phyloP scores from a whole-genome alignment of 2,888 invertebrate genomes.

The Yponomeuta malinellus region DNA sequence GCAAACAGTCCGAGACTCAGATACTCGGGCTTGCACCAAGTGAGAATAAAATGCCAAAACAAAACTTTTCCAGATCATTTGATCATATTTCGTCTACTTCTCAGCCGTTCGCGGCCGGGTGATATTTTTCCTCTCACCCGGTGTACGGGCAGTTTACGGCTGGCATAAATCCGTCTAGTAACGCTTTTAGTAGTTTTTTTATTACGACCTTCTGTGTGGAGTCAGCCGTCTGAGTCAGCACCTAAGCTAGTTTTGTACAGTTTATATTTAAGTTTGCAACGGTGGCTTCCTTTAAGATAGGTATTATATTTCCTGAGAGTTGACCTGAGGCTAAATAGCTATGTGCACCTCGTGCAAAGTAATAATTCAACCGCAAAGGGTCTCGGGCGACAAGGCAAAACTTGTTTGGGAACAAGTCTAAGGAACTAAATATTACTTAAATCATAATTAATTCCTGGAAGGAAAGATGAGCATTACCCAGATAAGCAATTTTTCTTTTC shows the following conservation, averaged over 20 bases:
- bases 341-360: too few relatives aligned
- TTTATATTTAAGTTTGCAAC: neutral
- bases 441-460: too few relatives aligned
- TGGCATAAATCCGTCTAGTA: constrained; percentile 11
- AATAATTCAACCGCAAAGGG: neutral
- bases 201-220: neutral
- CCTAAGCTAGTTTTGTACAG: neutral
- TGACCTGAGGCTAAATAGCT: too few relatives aligned
- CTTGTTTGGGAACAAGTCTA: too few relatives aligned
- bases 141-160: constrained; percentile 5
- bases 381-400: too few relatives aligned
- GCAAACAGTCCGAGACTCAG: too few relatives aligned
- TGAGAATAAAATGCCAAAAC: too few relatives aligned
- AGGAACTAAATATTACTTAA: too few relatives aligned
- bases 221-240: neutral
- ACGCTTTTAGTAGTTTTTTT: constrained; percentile 11
- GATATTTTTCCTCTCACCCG: neutral
- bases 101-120: neutral
- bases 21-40: too few relatives aligned
- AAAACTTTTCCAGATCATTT: neutral
- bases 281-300: too few relatives aligned
- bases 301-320: too few relatives aligned
- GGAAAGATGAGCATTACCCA: too few relatives aligned
- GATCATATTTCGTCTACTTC: neutral
- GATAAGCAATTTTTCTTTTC: neutral